Evolutionary conservation across 2,888 invertebrate genomes (phyloP), one percentile per base, ranked within the genome.

Genomic region (Perithous albicinctus): DNA sequence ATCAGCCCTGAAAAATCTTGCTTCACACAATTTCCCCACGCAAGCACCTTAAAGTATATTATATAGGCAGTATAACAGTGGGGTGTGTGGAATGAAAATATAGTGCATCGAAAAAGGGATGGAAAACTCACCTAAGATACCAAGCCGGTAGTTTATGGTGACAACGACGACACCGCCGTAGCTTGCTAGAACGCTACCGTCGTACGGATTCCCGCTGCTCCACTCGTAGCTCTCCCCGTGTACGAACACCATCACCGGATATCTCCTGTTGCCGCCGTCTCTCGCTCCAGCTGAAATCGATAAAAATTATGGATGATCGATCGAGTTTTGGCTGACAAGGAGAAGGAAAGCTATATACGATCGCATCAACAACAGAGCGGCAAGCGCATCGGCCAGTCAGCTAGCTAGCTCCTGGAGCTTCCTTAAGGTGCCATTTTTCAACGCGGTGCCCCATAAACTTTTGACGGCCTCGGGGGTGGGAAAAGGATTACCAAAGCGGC

Each of bases 131-230:
- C 97, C 97, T 88, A 97, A 93, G 89, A 97, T 95, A 80, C 97
- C 97, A 83, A 97, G 95, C 88, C 97, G 95, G 94, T 97, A 97
- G 94, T 97, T 97, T 92, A 97, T 95, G 94, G 95, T 98, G 92
- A 98, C 97, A 84, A 97, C 97, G 86, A 98, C 96, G 88, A 97
- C 95, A 85, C 97, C 96, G 7, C 97, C 99, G 91, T 98, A 98
- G 87, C 98, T 98, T 43, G 99, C 97, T 84, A 99, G 94, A 38
- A 99, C 98, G 73, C 97, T 97, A 72, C 98, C 99, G 92, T 99
- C 99, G 94, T 99, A 99, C 0, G 99, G 98, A 94, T 99, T 99
- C 72, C 99, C 99, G 59, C 98, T 98, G 92, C 98, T 98, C 97
- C 98, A 99, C 92, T 99, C 98, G 94, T 98, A 99, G 89, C 98